These are phyloP conservation scores for Priocnemis perturbator DNA, from an alignment of 2,888 invertebrate genomes.

Conservation along the genomic window DNA sequence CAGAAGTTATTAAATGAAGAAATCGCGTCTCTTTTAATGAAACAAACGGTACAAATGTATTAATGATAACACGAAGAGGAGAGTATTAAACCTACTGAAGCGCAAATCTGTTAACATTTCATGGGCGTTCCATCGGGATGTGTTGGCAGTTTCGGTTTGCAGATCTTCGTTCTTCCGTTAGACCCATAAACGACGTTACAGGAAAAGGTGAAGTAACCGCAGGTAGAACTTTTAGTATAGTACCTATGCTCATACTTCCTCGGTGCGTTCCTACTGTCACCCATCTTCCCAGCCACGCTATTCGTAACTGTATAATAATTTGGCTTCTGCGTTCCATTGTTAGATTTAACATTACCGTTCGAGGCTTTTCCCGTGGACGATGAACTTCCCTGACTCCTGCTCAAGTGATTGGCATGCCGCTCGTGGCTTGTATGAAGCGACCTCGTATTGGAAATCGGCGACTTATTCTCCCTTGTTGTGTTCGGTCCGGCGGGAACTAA, in stretches of 20 bases:
- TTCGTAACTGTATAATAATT: conserved; percentile 87
- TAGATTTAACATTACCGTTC: conserved; percentile 14
- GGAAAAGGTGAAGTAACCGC: conserved; percentile 91
- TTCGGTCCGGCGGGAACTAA: conserved; percentile 50
- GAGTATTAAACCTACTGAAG: no score
- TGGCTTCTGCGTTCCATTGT: conserved; percentile 53
- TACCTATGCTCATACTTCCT: conserved; percentile 81
- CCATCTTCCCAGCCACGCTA: conserved; percentile 85
- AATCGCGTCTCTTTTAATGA: no score
- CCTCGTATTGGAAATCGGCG: conserved; percentile 60
- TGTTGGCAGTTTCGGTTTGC: conserved; percentile 86
- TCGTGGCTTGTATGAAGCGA: conserved; percentile 52
- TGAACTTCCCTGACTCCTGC: conserved; percentile 20
- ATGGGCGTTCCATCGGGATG: conserved; percentile 86
- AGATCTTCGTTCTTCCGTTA: conserved; percentile 87
- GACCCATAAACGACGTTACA: conserved; percentile 88
- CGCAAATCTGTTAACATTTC: conserved; percentile 75
- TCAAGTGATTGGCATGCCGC: not conserved
- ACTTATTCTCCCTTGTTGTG: conserved; percentile 45
- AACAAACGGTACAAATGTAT: no score
- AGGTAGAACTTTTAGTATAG: conserved; percentile 90
- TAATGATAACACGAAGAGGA: no score
- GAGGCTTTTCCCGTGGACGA: conserved; percentile 11
- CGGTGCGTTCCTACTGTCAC: conserved; percentile 78
- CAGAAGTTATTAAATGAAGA: no score